These are phyloP conservation scores for Pitangus sulphuratus DNA, from an alignment of 2,797 vertebrate species.

Conservation along the genomic window DNA sequence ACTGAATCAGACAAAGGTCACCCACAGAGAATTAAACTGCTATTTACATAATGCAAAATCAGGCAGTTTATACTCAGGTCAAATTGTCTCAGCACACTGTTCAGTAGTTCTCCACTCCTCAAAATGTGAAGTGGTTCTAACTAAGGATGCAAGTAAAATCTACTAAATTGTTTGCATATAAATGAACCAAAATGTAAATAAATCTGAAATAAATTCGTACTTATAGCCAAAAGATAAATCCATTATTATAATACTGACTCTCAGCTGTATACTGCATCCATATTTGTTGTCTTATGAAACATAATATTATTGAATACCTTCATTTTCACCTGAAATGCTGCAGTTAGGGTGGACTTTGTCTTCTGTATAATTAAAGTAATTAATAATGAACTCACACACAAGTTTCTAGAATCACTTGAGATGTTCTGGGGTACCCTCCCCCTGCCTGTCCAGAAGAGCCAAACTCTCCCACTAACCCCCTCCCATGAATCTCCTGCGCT, in stretches of 20 bases:
- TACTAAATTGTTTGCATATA: background rate
- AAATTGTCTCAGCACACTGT: background rate
- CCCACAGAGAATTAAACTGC: background rate
- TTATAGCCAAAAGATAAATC: background rate
- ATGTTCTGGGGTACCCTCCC: background rate
- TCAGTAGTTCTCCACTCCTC: background rate
- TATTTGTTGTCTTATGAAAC: background rate
- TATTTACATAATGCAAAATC: conserved; percentile 9
- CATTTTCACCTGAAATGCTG: background rate
- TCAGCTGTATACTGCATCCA: background rate
- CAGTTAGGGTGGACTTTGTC: background rate
- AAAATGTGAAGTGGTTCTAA: background rate
- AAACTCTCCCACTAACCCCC: fast-evolving
- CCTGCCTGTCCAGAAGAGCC: background rate
- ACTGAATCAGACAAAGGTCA: conserved; percentile 7
- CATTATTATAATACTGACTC: background rate
- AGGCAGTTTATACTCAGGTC: background rate
- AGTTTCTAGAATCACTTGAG: background rate
- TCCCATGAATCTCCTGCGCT: background rate
- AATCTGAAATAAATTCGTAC: background rate
- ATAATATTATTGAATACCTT: background rate
- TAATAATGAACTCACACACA: background rate
- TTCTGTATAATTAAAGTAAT: background rate
- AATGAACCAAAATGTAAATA: background rate
- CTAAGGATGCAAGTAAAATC: background rate